Base-by-base conservation (phyloP, 2,888 invertebrate species). In the Drosophila infuscata region DNA sequence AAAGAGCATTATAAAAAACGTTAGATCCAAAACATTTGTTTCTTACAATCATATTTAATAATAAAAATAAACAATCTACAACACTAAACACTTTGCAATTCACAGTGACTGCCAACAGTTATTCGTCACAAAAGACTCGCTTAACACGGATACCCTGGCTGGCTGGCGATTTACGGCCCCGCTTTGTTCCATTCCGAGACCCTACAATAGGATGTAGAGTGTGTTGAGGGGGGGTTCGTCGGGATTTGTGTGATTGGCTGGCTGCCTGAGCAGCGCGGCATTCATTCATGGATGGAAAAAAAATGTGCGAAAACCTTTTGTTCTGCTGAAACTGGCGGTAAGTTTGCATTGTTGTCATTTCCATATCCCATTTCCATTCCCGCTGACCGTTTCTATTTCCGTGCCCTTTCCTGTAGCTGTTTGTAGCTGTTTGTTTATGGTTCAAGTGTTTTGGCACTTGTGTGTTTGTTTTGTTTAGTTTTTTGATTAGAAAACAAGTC, bases 401-500 rank as follows among this genome's bases (percentile, higher is more conserved):
- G 30, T 74, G 66, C 49, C 60, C 58, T 70, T 78, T 76, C 70
- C 75, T 77, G 71, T 64, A 60, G 68, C 75, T 74, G 64, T 57
- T 57, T 83, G 72, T 73, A 36, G 68, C 72, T 83, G 85, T 85
- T 85, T 88, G 79, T 77, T 83, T 79, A 81, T 79, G 83, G 88
- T 70, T 83, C 81, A 86, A 88, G 89, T 86, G 81, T 75, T 77
- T 84, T 82, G 81, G 71, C 70, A 70, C 78, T 83, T 72, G 66
- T 54, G 54, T 82, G 76, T 81, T 79, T 76, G 74, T 63, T 69
- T 83, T 83, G 81, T 77, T 85, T 83, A 73, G 73, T 81, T 70
- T 81, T 86, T 86, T 85, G 87, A 85, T 85, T 81, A 74, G 88
- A 83, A 85, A 86, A 86, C 63, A 60, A 63, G 58, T 67, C 29